Evolutionary conservation across 2,888 invertebrate genomes (phyloP), one percentile per base, ranked within the genome.

Genomic region (Caenorhabditis angaria): DNA sequence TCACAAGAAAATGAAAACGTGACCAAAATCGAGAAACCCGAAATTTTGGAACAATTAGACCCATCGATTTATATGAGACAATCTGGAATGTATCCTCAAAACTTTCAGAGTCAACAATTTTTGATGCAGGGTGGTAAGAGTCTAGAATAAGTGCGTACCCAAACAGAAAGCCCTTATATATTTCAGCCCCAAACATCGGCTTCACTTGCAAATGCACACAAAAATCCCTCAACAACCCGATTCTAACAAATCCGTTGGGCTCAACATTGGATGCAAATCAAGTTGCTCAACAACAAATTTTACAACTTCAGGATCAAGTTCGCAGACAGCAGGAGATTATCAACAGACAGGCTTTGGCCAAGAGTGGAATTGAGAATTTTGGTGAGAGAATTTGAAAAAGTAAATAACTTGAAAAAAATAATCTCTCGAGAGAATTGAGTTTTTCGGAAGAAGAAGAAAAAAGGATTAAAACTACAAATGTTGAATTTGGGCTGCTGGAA

Each of bases 281-380:
- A 10, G 70, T 81, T 8, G 83, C 84, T 20, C 86, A 86, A 61
- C 86, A 86, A 58, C 86, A 86, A 61, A 84, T 86, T 63, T 77
- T 81, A 47, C 83, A 85, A 50, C 70, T 86, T 10, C 85, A 86
- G 72, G 85, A 85, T 20, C 84, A 85, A 73, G 76, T 85, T 24
- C 69, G 83, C 6, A 67, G 84, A 27, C 76, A 79, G 35, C 82
- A 82, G 53, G 82, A 82, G 62, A 65, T 79, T 22, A 79, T 81
- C 61, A 80, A 76, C 61, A 56, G 85, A 58, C 68, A 81, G 67
- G 60, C 77, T 62, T 61, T 75, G 25, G 66, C 70, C 5, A 72
- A 65, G 54, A 79, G 65, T 47, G 81, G 81, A 57, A 83, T 86
- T 55, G 86, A 86, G 55, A 84, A 83, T 57, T 85, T 85, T 64